Conservation (phyloP, 2,113 vertebrate genomes). For the Tetrax tetrax region DNA sequence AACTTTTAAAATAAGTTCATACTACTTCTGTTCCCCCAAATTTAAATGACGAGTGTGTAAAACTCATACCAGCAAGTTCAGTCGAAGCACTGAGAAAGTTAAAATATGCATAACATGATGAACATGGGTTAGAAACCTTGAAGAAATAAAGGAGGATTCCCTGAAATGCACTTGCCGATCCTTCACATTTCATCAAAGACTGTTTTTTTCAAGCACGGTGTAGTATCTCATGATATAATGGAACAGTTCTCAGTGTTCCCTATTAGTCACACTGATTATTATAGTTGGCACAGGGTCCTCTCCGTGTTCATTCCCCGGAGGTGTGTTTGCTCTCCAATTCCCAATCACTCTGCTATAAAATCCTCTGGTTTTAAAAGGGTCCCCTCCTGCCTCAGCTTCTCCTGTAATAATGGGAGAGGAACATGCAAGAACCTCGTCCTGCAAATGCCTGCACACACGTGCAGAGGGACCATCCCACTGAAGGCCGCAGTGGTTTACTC, state of each 20-base stretch:
- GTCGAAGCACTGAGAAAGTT: not conserved
- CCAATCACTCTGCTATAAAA: not conserved
- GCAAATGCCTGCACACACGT: accelerated
- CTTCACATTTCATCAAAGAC: conserved; percentile 26
- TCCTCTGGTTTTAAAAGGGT: not conserved
- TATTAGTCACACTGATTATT: conserved; percentile 54
- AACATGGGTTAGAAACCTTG: conserved; percentile 42
- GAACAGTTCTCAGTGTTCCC: conserved; percentile 10
- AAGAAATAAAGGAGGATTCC: conserved; percentile 66
- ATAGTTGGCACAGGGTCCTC: conserved; percentile 38
- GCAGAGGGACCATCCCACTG: not conserved
- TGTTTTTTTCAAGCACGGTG: conserved; percentile 42
- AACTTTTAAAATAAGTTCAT: conserved; percentile 34
- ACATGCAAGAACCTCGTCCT: accelerated
- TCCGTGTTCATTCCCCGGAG: not conserved
- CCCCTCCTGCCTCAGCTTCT: not conserved
- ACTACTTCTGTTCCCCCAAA: not conserved
- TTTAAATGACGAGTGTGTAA: conserved; percentile 25
- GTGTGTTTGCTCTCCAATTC: not conserved
- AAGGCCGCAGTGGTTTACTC: not conserved
- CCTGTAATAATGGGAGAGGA: not conserved
- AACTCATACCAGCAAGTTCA: not conserved
- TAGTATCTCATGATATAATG: conserved; percentile 57
- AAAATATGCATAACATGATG: conserved; percentile 13
- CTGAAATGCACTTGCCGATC: conserved; percentile 45